Base-by-base conservation (phyloP, 2,888 invertebrate species). In the Drosophila prolongata region DNA sequence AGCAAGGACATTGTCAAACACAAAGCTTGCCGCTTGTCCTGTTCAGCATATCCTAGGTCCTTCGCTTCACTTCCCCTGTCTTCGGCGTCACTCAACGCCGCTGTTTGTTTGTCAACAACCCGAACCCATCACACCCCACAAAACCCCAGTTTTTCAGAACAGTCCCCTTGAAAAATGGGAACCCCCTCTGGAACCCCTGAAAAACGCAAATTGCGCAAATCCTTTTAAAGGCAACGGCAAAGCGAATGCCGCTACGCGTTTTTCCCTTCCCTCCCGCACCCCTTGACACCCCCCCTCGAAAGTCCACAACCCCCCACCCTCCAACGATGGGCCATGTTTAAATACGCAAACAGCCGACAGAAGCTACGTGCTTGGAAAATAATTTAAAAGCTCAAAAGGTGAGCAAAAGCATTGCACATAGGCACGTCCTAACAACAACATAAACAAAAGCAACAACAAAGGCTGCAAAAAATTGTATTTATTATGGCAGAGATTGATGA, bases 301-400 rank as follows among this genome's bases (percentile, higher is more conserved):
- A 65, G 19, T 14, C 52, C 34, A 27, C 30, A 34, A 10, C 10
- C 50, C 57, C 19, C 27, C 53, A 11, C 24, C 27, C 53, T 8
- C 24, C 54, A 27, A 10, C 53, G 38, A 47, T 46, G 66, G 66
- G 46, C 67, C 52, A 75, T 72, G 88, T 81, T 86, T 87, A 89
- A 89, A 87, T 89, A 86, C 78, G 87, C 76, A 83, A 89, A 80
- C 84, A 81, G 78, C 71, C 90, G 87, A 80, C 80, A 73, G 80
- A 80, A 78, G 77, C 83, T 80, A 90, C 90, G 89, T 89, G 89
- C 89, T 80, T 89, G 79, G 85, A 83, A 89, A 89, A 90, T 89
- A 87, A 89, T 89, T 90, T 89, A 89, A 89, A 90, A 89, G 90
- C 90, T 89, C 90, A 90, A 89, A 88, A 89, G 90, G 87, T 90